A percentile compares a stretch with the other conserved stretches of the same genome.
phyloP scores from a whole-genome alignment of 2,113 vertebrate species.

The Cavia aperea region DNA sequence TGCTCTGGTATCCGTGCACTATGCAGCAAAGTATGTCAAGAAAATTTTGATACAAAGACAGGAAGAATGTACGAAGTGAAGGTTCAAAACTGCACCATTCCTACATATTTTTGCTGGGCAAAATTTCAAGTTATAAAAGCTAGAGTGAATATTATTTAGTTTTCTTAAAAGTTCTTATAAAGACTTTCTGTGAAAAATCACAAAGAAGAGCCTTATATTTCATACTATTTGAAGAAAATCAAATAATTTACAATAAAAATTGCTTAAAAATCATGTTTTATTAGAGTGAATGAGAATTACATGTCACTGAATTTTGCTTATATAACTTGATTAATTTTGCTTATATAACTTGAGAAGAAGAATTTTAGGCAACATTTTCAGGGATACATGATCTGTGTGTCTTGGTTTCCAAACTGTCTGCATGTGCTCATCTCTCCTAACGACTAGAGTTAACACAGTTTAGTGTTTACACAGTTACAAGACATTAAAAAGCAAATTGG shows the following conservation, averaged over 20 bases:
- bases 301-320: not conserved
- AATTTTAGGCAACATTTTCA: not conserved
- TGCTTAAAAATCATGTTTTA: slow-evolving; percentile 12
- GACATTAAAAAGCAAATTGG: slow-evolving; percentile 69
- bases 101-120: not conserved
- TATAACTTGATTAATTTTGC: not conserved
- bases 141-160: not conserved
- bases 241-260: not conserved
- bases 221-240: not conserved
- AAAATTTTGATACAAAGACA: not conserved
- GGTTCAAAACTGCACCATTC: not conserved
- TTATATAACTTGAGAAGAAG: not conserved
- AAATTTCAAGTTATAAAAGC: not conserved
- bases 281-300: not conserved
- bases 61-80: not conserved
- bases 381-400: not conserved
- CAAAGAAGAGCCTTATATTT: not conserved
- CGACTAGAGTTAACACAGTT: slow-evolving; percentile 57
- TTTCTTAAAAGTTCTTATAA: not conserved
- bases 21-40: not conserved
- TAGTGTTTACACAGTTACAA: slow-evolving; percentile 60
- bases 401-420: slow-evolving; percentile 19
- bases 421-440: slow-evolving; percentile 49
- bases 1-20: fast-evolving
- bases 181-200: not conserved